Conservation (phyloP, 1,140 invertebrate genomes). For the Kradibia gibbosae region DNA sequence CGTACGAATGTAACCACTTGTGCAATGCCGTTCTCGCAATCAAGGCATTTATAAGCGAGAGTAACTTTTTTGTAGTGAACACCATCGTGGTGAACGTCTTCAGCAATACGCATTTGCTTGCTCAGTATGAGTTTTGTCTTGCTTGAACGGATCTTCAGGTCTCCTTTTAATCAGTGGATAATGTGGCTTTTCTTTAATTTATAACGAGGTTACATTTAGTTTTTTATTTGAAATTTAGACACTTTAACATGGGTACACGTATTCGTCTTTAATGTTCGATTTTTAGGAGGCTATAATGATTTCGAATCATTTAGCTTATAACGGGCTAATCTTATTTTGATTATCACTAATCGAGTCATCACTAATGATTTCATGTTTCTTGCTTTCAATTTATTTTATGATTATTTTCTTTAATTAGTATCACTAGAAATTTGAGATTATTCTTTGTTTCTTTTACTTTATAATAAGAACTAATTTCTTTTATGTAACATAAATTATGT, state of each 20-base stretch:
- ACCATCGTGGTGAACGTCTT: background rate
- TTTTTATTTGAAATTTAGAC: background rate
- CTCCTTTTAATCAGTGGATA: background rate
- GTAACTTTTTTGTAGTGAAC: background rate
- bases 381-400: no score
- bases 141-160: background rate
- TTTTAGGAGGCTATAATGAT: background rate
- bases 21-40: background rate
- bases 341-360: no score
- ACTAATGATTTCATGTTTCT: no score
- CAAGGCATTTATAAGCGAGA: conserved; percentile 11
- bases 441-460: no score
- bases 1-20: background rate
- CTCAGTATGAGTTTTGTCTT: background rate
- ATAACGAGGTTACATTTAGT: background rate
- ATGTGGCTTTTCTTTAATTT: background rate
- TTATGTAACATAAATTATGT: no score
- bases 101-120: background rate
- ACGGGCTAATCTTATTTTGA: background rate
- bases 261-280: background rate
- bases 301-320: background rate
- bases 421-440: no score
- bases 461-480: no score
- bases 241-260: background rate
- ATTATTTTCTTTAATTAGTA: no score